Percentiles rank a stretch among this genome's conserved stretches.
These are phyloP conservation scores for Oasisia sp. DNA, from an alignment of 2,888 invertebrate species.

Conservation along the genomic window DNA sequence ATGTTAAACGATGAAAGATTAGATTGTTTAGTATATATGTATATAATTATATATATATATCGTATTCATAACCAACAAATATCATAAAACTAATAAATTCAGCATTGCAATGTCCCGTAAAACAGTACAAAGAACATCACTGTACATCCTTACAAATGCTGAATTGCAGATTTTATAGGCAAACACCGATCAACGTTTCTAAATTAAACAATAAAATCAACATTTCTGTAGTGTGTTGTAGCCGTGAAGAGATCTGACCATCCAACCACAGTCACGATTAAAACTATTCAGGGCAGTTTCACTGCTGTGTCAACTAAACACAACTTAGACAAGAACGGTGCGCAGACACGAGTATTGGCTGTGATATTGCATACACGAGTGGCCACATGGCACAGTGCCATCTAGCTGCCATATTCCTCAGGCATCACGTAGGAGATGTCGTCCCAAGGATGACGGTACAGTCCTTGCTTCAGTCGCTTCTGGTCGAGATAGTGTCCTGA, in stretches of 20 bases:
- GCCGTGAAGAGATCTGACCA: conserved; percentile 13
- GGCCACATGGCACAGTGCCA: neutral
- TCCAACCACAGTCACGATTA: neutral
- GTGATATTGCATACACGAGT: neutral
- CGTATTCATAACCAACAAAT: too few species aligned
- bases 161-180: neutral
- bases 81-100: too few species aligned
- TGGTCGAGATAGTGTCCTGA: conserved; percentile 96
- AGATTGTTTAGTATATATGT: too few species aligned
- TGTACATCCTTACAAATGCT: neutral
- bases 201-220: neutral
- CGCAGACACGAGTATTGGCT: neutral
- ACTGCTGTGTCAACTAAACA: conserved; percentile 4
- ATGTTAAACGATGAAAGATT: too few species aligned
- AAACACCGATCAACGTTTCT: neutral
- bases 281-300: neutral
- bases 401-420: conserved; percentile 64
- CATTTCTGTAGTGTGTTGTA: neutral
- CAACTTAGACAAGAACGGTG: neutral
- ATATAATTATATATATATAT: too few species aligned
- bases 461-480: conserved; percentile 96
- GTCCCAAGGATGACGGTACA: conserved; percentile 99
- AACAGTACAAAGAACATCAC: too few species aligned
- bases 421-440: conserved; percentile 92
- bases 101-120: too few species aligned